Conservation (phyloP, 2,113 vertebrate species). For the Rutilus rutilus region DNA sequence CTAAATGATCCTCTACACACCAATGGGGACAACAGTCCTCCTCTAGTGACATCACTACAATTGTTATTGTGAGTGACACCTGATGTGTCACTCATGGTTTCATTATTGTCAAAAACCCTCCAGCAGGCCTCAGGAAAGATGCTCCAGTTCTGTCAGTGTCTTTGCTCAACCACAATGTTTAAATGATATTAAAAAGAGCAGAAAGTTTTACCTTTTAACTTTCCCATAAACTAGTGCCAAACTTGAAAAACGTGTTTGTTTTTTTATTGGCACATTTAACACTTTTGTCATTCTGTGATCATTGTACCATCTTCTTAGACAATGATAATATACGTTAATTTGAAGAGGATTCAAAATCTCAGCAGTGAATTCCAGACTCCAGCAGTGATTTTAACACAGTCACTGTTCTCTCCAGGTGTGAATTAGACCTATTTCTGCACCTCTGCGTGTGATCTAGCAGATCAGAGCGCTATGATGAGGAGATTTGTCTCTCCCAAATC, state of each 20-base stretch:
- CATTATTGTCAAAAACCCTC: conserved; percentile 55
- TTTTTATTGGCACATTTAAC: not conserved
- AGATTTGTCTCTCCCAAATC: not conserved
- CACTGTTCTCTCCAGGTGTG: conserved; percentile 5
- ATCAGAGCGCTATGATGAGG: not conserved
- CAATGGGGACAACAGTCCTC: not conserved
- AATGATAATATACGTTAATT: not conserved
- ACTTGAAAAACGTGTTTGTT: not conserved
- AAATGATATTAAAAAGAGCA: not conserved
- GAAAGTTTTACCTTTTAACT: not conserved
- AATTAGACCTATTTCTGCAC: conserved; percentile 18
- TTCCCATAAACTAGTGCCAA: not conserved
- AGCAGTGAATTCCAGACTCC: conserved; percentile 9
- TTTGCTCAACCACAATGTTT: not conserved
- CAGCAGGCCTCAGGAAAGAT: conserved; percentile 40
- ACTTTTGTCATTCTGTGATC: not conserved
- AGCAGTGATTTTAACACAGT: conserved; percentile 1
- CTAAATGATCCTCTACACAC: conserved; percentile 8
- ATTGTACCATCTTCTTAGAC: not conserved
- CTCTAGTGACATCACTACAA: not conserved
- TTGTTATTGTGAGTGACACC: conserved; percentile 13
- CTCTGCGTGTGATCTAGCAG: not conserved
- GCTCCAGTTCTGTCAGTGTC: not conserved
- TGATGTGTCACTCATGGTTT: conserved; percentile 34
- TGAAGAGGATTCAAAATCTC: not conserved